Evolutionary conservation across 2,113 vertebrate species (phyloP).

Genomic region (Tetrao urogallus): DNA sequence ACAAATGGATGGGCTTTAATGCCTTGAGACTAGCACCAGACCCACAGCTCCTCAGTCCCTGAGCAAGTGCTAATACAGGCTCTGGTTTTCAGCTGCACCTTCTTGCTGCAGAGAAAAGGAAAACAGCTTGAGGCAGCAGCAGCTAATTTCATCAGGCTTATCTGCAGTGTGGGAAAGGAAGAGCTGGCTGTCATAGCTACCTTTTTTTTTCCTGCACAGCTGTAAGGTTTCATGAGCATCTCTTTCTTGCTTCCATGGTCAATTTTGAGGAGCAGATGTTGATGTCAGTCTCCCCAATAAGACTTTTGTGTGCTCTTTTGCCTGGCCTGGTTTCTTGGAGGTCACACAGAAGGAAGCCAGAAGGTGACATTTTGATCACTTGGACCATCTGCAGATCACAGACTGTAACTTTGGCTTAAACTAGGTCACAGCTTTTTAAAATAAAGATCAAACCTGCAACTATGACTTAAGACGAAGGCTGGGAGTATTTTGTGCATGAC

Average conservation of each 20-base stretch:
- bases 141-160: conserved; percentile 1
- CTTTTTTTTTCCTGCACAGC: neutral
- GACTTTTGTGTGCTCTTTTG: neutral
- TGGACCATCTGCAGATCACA: conserved; percentile 10
- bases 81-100: neutral
- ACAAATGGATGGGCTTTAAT: neutral
- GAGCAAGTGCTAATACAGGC: neutral
- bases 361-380: neutral
- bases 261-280: neutral
- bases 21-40: neutral
- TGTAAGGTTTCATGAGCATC: neutral
- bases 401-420: neutral
- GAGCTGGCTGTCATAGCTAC: neutral
- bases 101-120: neutral
- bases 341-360: neutral
- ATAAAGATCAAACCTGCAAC: neutral
- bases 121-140: conserved; percentile 4
- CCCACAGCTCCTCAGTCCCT: neutral
- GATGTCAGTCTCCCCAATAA: neutral
- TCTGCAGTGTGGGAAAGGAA: neutral
- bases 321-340: neutral
- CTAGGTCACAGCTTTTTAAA: neutral
- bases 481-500: neutral
- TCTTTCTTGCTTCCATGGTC: neutral
- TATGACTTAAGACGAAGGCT: neutral